phyloP scores from a whole-genome alignment of 2,113 vertebrate species.

The Promerops cafer region DNA sequence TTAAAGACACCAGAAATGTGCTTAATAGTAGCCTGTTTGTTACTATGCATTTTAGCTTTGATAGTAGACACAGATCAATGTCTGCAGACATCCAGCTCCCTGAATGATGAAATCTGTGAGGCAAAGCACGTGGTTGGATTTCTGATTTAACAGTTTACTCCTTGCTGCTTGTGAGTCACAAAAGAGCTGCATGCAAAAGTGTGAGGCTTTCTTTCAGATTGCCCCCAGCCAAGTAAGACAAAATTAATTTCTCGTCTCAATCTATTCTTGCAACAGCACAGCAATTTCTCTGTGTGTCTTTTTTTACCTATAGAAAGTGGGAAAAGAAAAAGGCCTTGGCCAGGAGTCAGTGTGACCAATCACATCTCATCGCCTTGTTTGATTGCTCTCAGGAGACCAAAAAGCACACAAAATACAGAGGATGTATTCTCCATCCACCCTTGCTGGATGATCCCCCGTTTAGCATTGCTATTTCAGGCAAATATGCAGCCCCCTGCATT shows the following conservation, averaged over 20 bases:
- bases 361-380: background rate
- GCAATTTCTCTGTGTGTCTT: background rate
- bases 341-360: background rate
- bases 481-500: background rate
- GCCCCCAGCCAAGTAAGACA: background rate
- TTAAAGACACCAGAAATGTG: background rate
- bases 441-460: background rate
- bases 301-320: background rate
- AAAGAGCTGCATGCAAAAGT: background rate
- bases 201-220: background rate
- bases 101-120: background rate
- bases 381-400: background rate
- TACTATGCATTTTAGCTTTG: background rate
- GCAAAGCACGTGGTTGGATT: background rate
- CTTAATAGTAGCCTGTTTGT: background rate
- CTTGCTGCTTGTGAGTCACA: background rate
- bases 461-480: background rate
- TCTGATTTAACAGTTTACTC: slow-evolving; percentile 13
- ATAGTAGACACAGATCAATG: background rate
- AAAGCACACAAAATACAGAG: background rate
- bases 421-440: background rate
- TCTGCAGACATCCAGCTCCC: slow-evolving; percentile 13
- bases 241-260: background rate
- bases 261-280: background rate
- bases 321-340: background rate